phyloP scores from a whole-genome alignment of 2,797 vertebrate species.

The Chloroceryle amazona region DNA sequence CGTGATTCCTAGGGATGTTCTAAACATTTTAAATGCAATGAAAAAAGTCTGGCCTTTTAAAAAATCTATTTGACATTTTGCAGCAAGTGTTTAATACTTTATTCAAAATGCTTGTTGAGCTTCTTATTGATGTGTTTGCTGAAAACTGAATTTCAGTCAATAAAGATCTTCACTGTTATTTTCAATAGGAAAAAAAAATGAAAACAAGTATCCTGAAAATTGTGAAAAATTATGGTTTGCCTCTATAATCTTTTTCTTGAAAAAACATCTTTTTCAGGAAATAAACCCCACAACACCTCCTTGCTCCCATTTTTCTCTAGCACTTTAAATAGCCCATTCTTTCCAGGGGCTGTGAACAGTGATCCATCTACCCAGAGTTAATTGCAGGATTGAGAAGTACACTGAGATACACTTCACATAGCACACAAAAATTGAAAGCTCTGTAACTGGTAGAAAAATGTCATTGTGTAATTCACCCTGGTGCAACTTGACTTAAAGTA shows the following conservation, averaged over 20 bases:
- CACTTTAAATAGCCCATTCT: not conserved
- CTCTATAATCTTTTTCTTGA: not conserved
- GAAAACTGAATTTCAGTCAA: conserved; percentile 17
- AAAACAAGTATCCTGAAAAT: not conserved
- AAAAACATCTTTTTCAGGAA: not conserved
- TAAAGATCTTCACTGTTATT: not conserved
- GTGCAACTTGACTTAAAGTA: not conserved
- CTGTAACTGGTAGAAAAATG: not conserved
- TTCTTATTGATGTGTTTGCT: not conserved
- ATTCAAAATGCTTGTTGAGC: conserved; percentile 31
- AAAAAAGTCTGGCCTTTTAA: conserved; percentile 18
- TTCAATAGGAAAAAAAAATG: not conserved
- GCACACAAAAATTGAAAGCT: not conserved
- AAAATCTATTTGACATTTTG: conserved; percentile 42
- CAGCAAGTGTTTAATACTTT: conserved; percentile 8
- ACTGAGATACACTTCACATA: not conserved
- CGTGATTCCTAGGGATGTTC: not conserved
- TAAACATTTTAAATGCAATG: not conserved
- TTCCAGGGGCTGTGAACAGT: not conserved
- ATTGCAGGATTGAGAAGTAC: not conserved
- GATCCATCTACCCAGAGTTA: not conserved
- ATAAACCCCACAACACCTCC: not conserved
- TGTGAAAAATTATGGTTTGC: not conserved
- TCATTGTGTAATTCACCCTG: not conserved
- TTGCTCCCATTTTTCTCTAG: not conserved